Percentiles rank a stretch among this genome's conserved stretches.
Evolutionary conservation across 1,140 invertebrate species (phyloP).

Genomic region (Sipha flava): DNA sequence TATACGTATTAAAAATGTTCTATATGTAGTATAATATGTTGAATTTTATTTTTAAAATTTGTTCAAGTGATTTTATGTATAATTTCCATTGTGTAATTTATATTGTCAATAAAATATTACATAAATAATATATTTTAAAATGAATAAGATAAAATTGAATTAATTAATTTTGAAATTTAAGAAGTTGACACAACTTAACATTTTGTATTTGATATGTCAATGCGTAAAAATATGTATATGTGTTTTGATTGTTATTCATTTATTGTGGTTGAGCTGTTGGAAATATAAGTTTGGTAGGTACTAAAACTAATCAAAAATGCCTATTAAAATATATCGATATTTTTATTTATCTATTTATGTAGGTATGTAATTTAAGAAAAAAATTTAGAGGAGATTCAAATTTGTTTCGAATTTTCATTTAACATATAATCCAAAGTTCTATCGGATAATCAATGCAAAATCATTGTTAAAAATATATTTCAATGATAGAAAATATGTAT

Average conservation of each 20-base stretch:
- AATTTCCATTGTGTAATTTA: too few species aligned
- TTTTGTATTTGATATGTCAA: background rate
- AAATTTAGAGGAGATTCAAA: too few species aligned
- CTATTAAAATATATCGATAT: background rate
- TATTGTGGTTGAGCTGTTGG: background rate
- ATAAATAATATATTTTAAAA: background rate
- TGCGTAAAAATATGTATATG: background rate
- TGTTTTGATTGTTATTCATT: background rate
- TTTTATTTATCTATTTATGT: background rate
- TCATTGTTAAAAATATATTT: too few species aligned
- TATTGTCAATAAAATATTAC: too few species aligned
- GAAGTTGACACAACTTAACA: background rate
- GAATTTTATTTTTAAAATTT: too few species aligned
- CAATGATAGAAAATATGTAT: background rate
- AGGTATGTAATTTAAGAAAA: too few species aligned
- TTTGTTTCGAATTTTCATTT: too few species aligned
- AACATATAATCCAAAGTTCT: too few species aligned
- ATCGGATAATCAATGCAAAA: too few species aligned
- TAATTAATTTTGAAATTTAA: background rate
- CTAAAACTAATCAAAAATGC: background rate
- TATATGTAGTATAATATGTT: too few species aligned
- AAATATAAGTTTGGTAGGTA: background rate
- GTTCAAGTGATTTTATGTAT: too few species aligned
- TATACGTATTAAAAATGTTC: too few species aligned
- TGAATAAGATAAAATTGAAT: background rate